Evolutionary conservation across 37 sponge, comb jelly and placozoan species (phyloP), one percentile per base, ranked within the genome.

Genomic region (Oscarella lobularis): DNA sequence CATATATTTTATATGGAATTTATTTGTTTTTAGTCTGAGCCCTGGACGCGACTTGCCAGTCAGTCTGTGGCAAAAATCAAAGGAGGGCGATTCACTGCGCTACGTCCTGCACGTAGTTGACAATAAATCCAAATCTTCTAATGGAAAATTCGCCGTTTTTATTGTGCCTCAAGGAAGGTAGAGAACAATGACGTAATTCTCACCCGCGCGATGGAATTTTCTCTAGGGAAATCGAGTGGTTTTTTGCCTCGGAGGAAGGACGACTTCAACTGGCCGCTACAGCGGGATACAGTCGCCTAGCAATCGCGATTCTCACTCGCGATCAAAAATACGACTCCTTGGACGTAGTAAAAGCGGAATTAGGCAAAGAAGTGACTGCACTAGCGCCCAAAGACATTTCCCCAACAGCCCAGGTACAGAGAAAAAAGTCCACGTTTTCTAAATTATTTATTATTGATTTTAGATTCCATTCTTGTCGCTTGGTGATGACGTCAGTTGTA

Each of bases 121-220:
- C 67, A 48, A 37, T 0, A n/a, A n/a, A n/a, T n/a, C n/a, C n/a
- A n/a, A n/a, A n/a, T n/a, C n/a, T n/a, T n/a, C 69, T 33, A 88
- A 76, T 73, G 93, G 93, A 30, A 77, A 32, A 27, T 92, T 88
- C 86, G 93, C 93, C 3, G 77, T 88, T 67, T 92, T 92, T 39
- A 75, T 92, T 80, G 93, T 83, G 2, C 93, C 93, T 6, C 87
- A 88, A 3, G 93, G 93, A 76, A 85, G 86, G 93, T 92, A 9
- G 60, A 81, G 1, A 31, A 3, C 36, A 5, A 38, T 37, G 38
- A 20, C 1, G 5, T 76, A 32, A 30, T 31, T 31, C 31, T 67
- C 31, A 41, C 31, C 2, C 31, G 30, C 2, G 36, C 31, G n/a
- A n/a, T n/a, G n/a, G n/a, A n/a, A n/a, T n/a, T n/a, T n/a, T n/a